These are phyloP conservation scores for Gila robusta DNA, from an alignment of 2,797 vertebrate genomes.

Conservation along the genomic window DNA sequence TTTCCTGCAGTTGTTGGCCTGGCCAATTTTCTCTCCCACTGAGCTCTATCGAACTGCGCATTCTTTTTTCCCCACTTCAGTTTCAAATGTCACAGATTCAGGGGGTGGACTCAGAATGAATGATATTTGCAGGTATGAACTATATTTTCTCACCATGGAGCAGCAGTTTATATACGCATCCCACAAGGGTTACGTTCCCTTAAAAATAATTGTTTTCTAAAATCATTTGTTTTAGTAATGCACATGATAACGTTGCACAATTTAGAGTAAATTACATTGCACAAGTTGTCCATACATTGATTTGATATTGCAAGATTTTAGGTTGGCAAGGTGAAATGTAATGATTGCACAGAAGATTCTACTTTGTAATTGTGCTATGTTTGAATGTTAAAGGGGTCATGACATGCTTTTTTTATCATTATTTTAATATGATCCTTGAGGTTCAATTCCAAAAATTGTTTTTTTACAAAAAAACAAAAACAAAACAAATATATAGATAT, in stretches of 20 bases:
- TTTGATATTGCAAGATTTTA: not conserved
- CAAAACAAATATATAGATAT: no score
- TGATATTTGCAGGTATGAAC: slow-evolving; percentile 40
- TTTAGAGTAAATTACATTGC: not conserved
- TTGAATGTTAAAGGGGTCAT: not conserved
- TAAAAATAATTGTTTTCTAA: slow-evolving; percentile 2
- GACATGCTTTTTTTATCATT: not conserved
- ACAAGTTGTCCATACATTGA: not conserved
- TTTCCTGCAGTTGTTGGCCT: slow-evolving; percentile 39
- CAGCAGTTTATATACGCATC: slow-evolving; percentile 20
- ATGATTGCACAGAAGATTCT: not conserved
- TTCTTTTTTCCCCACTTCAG: not conserved
- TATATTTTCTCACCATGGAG: slow-evolving; percentile 32
- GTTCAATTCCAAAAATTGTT: not conserved
- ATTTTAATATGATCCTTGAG: not conserved
- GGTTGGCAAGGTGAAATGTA: not conserved
- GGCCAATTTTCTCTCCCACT: slow-evolving; percentile 22
- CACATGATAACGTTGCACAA: not conserved
- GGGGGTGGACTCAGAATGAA: slow-evolving; percentile 27
- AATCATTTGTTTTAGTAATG: slow-evolving; percentile 12
- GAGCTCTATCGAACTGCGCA: slow-evolving; percentile 18
- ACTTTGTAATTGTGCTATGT: not conserved
- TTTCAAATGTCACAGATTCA: slow-evolving; percentile 30
- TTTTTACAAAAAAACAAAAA: no score
- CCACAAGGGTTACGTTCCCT: not conserved